Evolutionary conservation across 2,797 vertebrate genomes (phyloP), one percentile per base, ranked within the genome.

Genomic region (Mus spretus): DNA sequence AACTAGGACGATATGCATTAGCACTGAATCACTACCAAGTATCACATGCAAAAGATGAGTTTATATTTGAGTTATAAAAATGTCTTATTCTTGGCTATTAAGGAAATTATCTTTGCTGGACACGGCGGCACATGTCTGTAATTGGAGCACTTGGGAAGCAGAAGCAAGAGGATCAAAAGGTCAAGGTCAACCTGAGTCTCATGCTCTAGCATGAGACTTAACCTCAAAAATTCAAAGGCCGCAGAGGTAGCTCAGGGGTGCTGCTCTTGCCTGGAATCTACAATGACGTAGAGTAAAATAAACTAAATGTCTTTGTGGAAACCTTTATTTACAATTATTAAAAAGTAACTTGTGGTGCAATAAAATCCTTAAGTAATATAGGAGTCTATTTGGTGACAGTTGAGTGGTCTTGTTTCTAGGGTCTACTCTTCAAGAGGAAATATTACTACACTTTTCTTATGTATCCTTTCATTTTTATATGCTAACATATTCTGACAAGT

Each of bases 1-100:
- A 90, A 90, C 74, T 75, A 28, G 22, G 70, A 93, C 96, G 53
- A 34, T 65, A 40, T n/a, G 28, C 10, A 65, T 59, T 65, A 47
- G 2, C 17, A 55, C 12, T 72, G 86, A 37, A 70, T 31, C 17
- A 24, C 61, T 75, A 44, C 20, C 61, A 74, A 53, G 57, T 55
- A 85, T 19, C 74, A 93, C 81, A 82, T n/a, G 90, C 40, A 93
- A 95, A 95, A 95, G n/a, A 79, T 20, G 22, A 91, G 22, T 13
- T 78, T 14, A 31, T 53, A 19, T 81, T 0, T 74, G 75, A 91
- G 65, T 74, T 81, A 59, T 53, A 63, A 88, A 34, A 50, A 77
- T 47, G 7, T 61, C 53, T 67, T 67, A 22, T 67, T 50, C 28
- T 40, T 74, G 40, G 72, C 83, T 90, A 59, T 86, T 17, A 87